phyloP scores from a whole-genome alignment of 2,113 vertebrate species.

The Catharus minimus region DNA sequence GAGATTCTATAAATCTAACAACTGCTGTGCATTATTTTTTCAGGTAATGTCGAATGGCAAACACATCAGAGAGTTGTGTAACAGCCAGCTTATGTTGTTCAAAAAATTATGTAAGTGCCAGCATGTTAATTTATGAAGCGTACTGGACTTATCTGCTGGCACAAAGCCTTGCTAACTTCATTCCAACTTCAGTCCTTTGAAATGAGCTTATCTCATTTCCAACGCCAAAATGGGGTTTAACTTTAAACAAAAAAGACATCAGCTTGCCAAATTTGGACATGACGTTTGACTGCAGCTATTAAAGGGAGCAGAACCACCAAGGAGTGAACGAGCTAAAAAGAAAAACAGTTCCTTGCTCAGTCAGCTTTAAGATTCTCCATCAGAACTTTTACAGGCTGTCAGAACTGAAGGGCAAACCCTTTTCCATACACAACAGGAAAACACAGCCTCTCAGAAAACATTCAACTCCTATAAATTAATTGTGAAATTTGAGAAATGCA shows the following conservation, averaged over 20 bases:
- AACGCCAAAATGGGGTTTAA: conserved; percentile 65
- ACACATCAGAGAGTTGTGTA: not conserved
- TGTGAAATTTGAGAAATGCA: not conserved
- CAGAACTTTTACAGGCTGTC: not conserved
- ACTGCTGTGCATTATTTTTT: not conserved
- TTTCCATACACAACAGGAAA: not conserved
- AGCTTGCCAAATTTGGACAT: conserved; percentile 51
- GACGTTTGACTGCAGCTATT: conserved; percentile 49
- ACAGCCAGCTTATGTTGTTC: not conserved
- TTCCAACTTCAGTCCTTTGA: conserved; percentile 56
- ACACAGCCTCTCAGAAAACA: not conserved
- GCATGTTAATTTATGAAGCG: not conserved
- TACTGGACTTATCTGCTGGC: not conserved
- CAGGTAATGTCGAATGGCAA: not conserved
- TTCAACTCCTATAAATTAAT: not conserved
- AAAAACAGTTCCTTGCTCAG: conserved; percentile 13
- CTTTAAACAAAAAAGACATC: conserved; percentile 68
- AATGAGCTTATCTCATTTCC: conserved; percentile 44
- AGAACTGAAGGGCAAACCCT: not conserved
- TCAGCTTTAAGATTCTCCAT: not conserved
- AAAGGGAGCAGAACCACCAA: conserved; percentile 33
- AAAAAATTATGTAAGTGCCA: not conserved
- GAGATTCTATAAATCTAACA: not conserved
- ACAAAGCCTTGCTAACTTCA: not conserved
- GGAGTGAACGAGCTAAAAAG: conserved; percentile 25